phyloP scores from a whole-genome alignment of 2,113 vertebrate genomes.

The Sinosuthora webbiana region DNA sequence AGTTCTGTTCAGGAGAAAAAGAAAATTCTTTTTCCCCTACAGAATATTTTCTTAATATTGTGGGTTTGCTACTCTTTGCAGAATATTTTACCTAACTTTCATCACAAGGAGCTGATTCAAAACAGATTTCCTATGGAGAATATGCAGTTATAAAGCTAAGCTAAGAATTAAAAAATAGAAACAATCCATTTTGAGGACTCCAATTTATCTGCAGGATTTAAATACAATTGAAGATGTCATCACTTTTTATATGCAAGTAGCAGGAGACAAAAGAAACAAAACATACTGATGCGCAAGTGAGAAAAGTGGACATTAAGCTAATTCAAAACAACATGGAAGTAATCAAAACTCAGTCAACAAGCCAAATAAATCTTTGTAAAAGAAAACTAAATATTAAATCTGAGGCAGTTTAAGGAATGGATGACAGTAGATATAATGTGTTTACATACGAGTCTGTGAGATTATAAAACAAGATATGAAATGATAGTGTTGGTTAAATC shows the following conservation, averaged over 20 bases:
- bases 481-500: slow-evolving; percentile 25
- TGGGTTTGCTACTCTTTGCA: background rate
- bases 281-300: slow-evolving; percentile 58
- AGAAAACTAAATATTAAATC: slow-evolving; percentile 33
- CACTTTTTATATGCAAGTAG: slow-evolving; percentile 53
- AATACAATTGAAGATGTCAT: slow-evolving; percentile 56
- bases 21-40: background rate
- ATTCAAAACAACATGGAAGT: slow-evolving; percentile 67
- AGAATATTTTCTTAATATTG: background rate
- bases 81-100: background rate
- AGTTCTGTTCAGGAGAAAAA: background rate
- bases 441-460: slow-evolving; percentile 23
- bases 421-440: slow-evolving; percentile 5
- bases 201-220: slow-evolving; percentile 36
- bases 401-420: slow-evolving; percentile 10
- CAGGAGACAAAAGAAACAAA: slow-evolving; percentile 65
- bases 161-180: slow-evolving; percentile 56
- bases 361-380: slow-evolving; percentile 64
- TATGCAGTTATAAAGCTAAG: slow-evolving; percentile 32
- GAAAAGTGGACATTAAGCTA: slow-evolving; percentile 55
- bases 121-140: slow-evolving; percentile 56
- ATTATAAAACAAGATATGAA: slow-evolving; percentile 38
- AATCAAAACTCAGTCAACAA: slow-evolving; percentile 67
- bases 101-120: slow-evolving; percentile 49
- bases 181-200: slow-evolving; percentile 42